Percentiles rank a stretch among this genome's conserved stretches.
phyloP scores from a whole-genome alignment of 2,113 vertebrate species.

The Cyanoliseus patagonus region DNA sequence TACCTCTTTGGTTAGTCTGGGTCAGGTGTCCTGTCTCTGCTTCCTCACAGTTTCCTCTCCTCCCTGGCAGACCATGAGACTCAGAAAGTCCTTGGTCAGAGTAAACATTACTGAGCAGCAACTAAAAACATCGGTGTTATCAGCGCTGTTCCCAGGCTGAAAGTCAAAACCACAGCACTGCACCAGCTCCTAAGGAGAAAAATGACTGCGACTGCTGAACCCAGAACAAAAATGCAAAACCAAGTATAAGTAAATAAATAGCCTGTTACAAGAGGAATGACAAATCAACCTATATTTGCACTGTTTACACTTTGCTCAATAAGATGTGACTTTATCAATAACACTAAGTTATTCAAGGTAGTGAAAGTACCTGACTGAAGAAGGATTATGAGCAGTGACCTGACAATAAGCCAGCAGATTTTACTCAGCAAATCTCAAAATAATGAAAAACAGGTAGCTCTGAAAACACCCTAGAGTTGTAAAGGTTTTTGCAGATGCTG shows the following conservation, averaged over 20 bases:
- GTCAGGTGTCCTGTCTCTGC: no score
- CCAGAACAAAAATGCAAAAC: background rate
- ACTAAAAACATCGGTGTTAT: no score
- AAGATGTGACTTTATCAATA: background rate
- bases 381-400: background rate
- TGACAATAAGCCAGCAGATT: background rate
- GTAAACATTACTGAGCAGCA: no score
- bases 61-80: no score
- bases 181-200: no score
- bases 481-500: background rate
- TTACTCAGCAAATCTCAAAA: background rate
- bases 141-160: no score
- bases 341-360: background rate
- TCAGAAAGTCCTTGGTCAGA: no score
- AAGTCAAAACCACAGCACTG: no score
- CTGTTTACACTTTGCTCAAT: background rate
- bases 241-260: background rate
- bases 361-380: background rate
- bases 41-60: no score
- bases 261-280: background rate
- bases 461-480: background rate
- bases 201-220: no score
- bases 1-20: no score
- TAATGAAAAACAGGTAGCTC: background rate
- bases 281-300: background rate